phyloP scores from a whole-genome alignment of 2,113 vertebrate species.

The Astur gentilis region DNA sequence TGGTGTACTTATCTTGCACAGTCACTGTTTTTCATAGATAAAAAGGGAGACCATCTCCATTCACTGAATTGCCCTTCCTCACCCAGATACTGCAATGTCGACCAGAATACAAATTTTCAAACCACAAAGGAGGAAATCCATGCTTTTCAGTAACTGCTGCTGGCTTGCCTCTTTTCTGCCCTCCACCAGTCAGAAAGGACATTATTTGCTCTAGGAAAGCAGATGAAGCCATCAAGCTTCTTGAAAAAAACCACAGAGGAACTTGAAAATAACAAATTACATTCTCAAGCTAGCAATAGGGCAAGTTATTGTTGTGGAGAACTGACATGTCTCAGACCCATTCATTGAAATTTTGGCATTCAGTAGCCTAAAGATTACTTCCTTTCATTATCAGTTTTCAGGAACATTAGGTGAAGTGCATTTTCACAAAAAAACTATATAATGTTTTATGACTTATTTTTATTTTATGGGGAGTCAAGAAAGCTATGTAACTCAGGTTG shows the following conservation, averaged over 20 bases:
- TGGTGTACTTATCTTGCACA: background rate
- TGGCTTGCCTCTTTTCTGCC: background rate
- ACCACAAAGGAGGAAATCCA: background rate
- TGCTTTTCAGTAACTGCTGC: background rate
- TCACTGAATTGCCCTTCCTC: background rate
- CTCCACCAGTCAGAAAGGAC: background rate
- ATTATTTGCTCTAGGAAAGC: background rate
- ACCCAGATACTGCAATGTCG: background rate
- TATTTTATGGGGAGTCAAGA: background rate
- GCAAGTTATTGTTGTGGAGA: background rate
- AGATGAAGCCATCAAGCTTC: background rate
- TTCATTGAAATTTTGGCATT: background rate
- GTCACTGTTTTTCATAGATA: background rate
- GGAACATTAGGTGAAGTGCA: background rate
- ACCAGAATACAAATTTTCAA: background rate
- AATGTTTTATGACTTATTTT: background rate
- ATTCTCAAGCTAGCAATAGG: rapidly evolving
- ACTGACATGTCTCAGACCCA: background rate
- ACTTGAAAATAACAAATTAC: background rate
- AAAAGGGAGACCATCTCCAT: background rate
- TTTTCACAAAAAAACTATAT: background rate
- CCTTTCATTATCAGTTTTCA: background rate
- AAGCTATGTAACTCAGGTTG: background rate
- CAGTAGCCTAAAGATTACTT: background rate
- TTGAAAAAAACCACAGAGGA: background rate